Base-by-base conservation (phyloP, 2,113 vertebrate genomes). In the Leuciscus idus region DNA sequence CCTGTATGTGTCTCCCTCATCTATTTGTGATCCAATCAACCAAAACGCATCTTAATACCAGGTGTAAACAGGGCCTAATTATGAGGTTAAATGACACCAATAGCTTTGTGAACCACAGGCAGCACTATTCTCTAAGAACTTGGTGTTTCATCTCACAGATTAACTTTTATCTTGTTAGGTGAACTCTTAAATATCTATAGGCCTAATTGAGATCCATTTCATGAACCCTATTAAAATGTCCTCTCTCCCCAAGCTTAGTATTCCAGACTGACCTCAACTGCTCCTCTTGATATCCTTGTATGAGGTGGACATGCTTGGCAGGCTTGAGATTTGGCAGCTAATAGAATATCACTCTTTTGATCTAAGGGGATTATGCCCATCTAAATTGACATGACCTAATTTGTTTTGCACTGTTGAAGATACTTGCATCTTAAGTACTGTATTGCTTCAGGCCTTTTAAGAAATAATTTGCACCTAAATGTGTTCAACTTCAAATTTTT, bases 291-390 rank as follows among this genome's bases (percentile, higher is more conserved):
- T 55, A 78, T 62, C 57, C 55, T 26, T 62, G 46, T 75, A 75
- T 28, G 57, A 80, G 36, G 59, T 66, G 59, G 36, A 48, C 59
- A 81, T 28, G 59, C 79, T 81, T 64, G 79, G 21, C 79, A 66
- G 59, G 39, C n/a, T 43, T 46, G 61, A 46, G 39, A 81, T 48
- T 48, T 81, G 39, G 81, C 46, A 33, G 46, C 62, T 13, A 33
- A 50, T 12, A 66, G 39, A 52, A 36, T 17, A 33, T 43, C 46
- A 26, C 13, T 33, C 11, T 70, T 70, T 72, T 72, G 64, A 83
- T 83, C 81, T 52, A n/a, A 50, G 11, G 75, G 30, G 64, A 83
- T 83, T 33, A 36, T 55, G 17, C 21, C 26, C 46, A 83, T 72
- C 46, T 36, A 83, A 70, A 52, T 70, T 52, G 48, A 72, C 46